A percentile compares a stretch with the other conserved stretches of the same genome.
Conservation (phyloP, 2,113 vertebrate genomes). For the Anarhynchus alexandrinus region DNA sequence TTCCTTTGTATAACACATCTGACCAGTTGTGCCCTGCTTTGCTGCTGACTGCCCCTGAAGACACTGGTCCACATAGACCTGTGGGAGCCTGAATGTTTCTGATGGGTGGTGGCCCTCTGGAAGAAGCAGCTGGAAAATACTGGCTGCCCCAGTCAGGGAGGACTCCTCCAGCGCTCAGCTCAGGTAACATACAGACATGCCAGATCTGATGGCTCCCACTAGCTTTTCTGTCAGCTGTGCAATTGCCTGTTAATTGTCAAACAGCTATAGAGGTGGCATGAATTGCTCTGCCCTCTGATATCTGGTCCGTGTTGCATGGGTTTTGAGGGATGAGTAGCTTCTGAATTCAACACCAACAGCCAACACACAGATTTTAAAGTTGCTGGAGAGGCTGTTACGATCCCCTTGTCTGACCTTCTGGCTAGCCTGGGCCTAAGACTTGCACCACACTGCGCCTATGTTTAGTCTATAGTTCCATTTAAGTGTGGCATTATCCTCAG, state of each 20-base stretch:
- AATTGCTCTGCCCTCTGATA: not conserved
- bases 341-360: not conserved
- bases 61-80: not conserved
- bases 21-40: not conserved
- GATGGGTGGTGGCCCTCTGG: not conserved
- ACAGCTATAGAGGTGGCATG: not conserved
- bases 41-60: not conserved
- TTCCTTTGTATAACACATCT: not conserved
- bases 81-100: not conserved
- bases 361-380: not conserved
- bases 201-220: not conserved
- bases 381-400: not conserved
- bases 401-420: not conserved
- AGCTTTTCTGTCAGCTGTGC: not conserved
- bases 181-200: not conserved
- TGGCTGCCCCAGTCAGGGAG: not conserved
- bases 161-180: not conserved
- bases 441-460: rapidly evolving
- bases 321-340: not conserved
- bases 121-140: not conserved
- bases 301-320: not conserved
- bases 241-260: not conserved
- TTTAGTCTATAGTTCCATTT: not conserved
- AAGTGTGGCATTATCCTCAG: not conserved
- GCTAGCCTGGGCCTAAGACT: not conserved